Percentiles rank a stretch among this genome's conserved stretches.
Evolutionary conservation across 2,888 invertebrate species (phyloP).

Genomic region (Belgica antarctica): DNA sequence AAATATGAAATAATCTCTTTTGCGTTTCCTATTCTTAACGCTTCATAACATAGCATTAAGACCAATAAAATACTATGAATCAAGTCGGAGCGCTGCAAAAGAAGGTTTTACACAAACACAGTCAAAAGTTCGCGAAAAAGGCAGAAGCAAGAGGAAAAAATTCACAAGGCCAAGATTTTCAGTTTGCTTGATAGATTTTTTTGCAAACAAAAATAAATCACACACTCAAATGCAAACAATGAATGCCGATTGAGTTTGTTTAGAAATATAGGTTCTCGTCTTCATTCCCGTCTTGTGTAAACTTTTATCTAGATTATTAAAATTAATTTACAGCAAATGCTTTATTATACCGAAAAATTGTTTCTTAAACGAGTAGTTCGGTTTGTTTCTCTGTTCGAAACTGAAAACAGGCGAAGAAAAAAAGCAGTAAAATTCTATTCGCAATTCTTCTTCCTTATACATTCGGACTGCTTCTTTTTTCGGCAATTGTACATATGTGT

Average conservation of each 20-base stretch:
- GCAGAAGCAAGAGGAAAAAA: constrained; percentile 22
- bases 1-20: constrained; percentile 35
- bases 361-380: background rate
- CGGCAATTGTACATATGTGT: constrained; percentile 28
- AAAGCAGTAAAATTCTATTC: background rate
- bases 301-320: background rate
- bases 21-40: constrained; percentile 39
- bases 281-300: background rate
- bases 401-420: background rate
- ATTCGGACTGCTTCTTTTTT: background rate
- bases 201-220: constrained; percentile 41
- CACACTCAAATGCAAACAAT: constrained; percentile 14
- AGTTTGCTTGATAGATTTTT: constrained; percentile 10
- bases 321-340: background rate
- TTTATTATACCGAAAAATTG: background rate
- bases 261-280: background rate
- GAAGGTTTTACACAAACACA: constrained; percentile 37
- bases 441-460: background rate
- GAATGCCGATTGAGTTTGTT: constrained; percentile 10
- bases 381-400: background rate
- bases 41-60: constrained; percentile 37
- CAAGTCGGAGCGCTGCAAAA: constrained; percentile 24
- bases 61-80: constrained; percentile 33
- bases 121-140: constrained; percentile 4
- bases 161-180: constrained; percentile 40